Evolutionary conservation across 2,797 vertebrate species (phyloP), one percentile per base, ranked within the genome.

Genomic region (Bovichtus diacanthus): DNA sequence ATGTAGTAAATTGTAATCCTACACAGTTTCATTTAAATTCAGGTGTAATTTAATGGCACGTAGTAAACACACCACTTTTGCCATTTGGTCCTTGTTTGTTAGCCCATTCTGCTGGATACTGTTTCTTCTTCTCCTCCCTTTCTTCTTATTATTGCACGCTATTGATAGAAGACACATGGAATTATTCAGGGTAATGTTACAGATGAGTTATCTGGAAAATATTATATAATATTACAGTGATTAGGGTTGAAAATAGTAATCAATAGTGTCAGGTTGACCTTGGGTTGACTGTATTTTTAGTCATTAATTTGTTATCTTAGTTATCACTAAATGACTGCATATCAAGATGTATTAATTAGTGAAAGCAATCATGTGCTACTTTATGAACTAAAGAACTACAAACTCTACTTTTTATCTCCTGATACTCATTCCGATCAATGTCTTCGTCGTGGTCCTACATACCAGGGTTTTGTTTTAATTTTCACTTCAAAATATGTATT

Each of bases 1-100:
- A 71, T 53, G 65, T 63, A 16, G 70, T 72, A 65, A 66, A 25
- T 19, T 59, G 46, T 50, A 49, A 44, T 78, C 53, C 27, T 23
- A n/a, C 25, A 13, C 12, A 4, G 16, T 31, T 39, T 53, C 59
- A 11, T 36, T n/a, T 34, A 27, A 25, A 15, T 44, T 46, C 15
- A 21, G 27, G 29, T 70, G 60, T 36, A 36, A 59, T 67, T 59
- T 58, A 43, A 66, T 84, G 34, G 23, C n/a, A 58, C 46, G 21
- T n/a, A 27, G 18, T 11, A 36, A 9, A 11, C 29, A 47, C n/a
- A 41, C 19, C 10, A 46, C 7, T 49, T 80, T 55, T 44, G 59
- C 18, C n/a, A 64, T 60, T 16, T 47, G 19, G 51, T 19, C 10
- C 6, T 55, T 31, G 13, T 47, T 54, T 47, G n/a, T 39, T 27